phyloP scores from a whole-genome alignment of 2,888 invertebrate genomes.

The Andricus curvator region DNA sequence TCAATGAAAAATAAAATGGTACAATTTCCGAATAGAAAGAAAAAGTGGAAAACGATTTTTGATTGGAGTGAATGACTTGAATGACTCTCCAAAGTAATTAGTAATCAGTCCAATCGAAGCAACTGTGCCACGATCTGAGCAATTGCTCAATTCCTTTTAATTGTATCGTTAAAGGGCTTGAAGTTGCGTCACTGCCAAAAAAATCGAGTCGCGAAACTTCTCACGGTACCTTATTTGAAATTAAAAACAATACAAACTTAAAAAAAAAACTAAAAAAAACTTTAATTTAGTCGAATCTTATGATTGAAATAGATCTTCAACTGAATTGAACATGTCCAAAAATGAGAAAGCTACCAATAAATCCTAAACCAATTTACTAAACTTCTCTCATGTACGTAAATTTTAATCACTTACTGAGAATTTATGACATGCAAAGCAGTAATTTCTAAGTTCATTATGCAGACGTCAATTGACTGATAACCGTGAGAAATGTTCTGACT shows the following conservation, averaged over 20 bases:
- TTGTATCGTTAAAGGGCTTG: conserved; percentile 42
- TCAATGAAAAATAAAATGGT: neutral
- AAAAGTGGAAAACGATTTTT: neutral
- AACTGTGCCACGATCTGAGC: conserved; percentile 46
- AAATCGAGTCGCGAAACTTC: conserved; percentile 31
- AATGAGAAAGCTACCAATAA: neutral
- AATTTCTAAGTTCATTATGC: neutral
- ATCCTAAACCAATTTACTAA: neutral
- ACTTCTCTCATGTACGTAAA: neutral
- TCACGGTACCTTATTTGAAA: conserved; percentile 20
- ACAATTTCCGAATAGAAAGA: neutral
- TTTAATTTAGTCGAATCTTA: neutral
- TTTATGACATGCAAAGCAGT: neutral
- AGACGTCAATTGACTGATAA: conserved; percentile 1
- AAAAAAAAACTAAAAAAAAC: neutral
- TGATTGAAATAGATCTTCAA: no score
- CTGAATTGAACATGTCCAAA: no score
- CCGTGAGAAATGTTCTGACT: neutral
- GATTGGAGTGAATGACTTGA: neutral
- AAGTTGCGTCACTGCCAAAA: conserved; percentile 52
- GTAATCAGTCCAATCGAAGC: conserved; percentile 46
- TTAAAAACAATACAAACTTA: neutral
- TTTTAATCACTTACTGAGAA: neutral
- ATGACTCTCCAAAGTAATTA: conserved; percentile 41
- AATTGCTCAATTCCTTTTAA: conserved; percentile 47